Conservation (phyloP, 2,797 vertebrate species). For the Takifugu rubripes region DNA sequence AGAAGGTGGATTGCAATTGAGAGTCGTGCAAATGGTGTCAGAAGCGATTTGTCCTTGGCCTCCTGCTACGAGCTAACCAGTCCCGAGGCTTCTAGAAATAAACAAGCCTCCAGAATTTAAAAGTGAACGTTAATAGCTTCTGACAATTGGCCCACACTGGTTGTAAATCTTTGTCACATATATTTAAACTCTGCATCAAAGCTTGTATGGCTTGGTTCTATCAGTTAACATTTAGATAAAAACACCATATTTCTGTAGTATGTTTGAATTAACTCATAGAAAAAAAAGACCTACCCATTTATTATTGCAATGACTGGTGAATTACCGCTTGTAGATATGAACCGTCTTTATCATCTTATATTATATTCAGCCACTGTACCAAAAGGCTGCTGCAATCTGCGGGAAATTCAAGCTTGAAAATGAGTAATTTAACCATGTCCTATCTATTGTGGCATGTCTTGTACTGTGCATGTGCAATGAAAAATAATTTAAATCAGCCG, state of each 20-base stretch:
- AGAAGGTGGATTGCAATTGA: slow-evolving; percentile 77
- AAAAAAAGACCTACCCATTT: no score
- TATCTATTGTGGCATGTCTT: slow-evolving; percentile 22
- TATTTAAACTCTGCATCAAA: slow-evolving; percentile 74
- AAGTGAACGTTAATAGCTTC: slow-evolving; percentile 79
- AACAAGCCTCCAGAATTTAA: slow-evolving; percentile 76
- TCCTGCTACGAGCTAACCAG: slow-evolving; percentile 79
- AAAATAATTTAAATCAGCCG: slow-evolving; percentile 39
- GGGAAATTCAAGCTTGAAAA: slow-evolving; percentile 5
- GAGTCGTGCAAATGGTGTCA: slow-evolving; percentile 81
- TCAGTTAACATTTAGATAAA: slow-evolving; percentile 9
- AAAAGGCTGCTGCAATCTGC: slow-evolving; percentile 2
- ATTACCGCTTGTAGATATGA: not conserved
- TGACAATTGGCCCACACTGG: slow-evolving; percentile 78
- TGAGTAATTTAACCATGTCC: slow-evolving; percentile 5
- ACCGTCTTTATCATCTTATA: not conserved
- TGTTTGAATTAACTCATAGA: not conserved
- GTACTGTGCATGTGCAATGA: slow-evolving; percentile 22
- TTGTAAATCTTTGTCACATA: slow-evolving; percentile 80
- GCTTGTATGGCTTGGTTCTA: slow-evolving; percentile 56
- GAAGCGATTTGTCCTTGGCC: slow-evolving; percentile 79
- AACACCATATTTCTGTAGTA: slow-evolving; percentile 13
- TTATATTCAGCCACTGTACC: not conserved
- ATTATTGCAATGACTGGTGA: no score
- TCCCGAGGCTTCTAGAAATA: slow-evolving; percentile 64